Base-by-base conservation (phyloP, 2,797 vertebrate genomes). In the Hippopotamyrus pictus region DNA sequence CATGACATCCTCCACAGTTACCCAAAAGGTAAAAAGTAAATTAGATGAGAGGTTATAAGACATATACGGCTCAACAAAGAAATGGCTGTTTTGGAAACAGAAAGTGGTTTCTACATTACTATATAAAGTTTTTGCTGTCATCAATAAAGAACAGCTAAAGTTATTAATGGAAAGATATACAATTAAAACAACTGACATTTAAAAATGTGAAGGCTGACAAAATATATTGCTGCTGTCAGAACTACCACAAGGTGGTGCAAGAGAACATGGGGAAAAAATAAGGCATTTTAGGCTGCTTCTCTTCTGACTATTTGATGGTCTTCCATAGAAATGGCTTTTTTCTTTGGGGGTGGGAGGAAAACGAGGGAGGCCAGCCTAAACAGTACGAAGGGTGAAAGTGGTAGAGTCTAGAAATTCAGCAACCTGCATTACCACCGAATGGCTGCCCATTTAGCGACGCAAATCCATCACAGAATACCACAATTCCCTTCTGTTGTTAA, bases 241-340 rank as follows among this genome's bases (percentile, higher is more conserved):
- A 85, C 48, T 2, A 86, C 85, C 94, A 93, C 93, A 92, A 94
- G 92, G 91, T 91, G 93, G 92, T 86, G 91, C 88, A 69, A 92
- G 54, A 92, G 29, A 82, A 44, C 89, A 59, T 5, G 46, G 65
- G 12, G 59, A 3, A 3, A 65, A 62, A 62, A 4, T 6, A 62
- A 85, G 5, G 37, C 3, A 8, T 83, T 25, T 25, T 22, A 50
- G 46, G 82, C 11, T 11, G 3, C 2, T 84, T 48, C 82, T 25
- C n/a, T 84, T 50, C 14, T 29, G 46, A 46, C 8, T 25, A 25
- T 84, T 22, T 29, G n/a, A 48, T 51, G 46, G 17, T 44, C 17
- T 79, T 79, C 73, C 37, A 84, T 48, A 51, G 44, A 22, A 25
- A 46, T 46, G 46, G 41, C 17, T 8, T 83, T 22, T 22, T 84